These are phyloP conservation scores for Resseliella maxima DNA, from an alignment of 2,888 invertebrate genomes.

Conservation along the genomic window DNA sequence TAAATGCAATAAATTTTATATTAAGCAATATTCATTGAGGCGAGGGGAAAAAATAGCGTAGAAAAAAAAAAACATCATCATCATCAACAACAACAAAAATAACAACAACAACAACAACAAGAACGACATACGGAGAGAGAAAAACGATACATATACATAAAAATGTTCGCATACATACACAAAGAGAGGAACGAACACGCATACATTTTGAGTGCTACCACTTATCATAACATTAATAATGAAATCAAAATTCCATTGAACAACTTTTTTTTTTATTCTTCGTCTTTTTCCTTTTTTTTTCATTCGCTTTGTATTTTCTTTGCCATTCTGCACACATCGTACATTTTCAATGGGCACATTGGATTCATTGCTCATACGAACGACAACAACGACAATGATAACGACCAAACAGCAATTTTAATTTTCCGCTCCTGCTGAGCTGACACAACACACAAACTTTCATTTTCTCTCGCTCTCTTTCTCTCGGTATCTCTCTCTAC, in stretches of 20 bases:
- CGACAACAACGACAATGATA: not conserved
- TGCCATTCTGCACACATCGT: not conserved
- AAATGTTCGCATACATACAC: too few relatives aligned
- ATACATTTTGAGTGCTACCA: constrained; percentile 35
- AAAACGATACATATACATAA: not conserved
- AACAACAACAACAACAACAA: not conserved
- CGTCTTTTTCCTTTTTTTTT: too few relatives aligned
- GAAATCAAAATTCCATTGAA: constrained; percentile 9
- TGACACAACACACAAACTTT: not conserved
- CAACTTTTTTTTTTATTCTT: not conserved
- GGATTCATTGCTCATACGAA: not conserved
- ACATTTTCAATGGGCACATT: not conserved
- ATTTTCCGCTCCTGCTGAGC: not conserved
- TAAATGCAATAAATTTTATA: constrained; percentile 7
- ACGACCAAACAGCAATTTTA: not conserved
- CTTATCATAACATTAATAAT: constrained; percentile 51
- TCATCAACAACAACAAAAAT: not conserved
- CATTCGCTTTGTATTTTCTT: not conserved
- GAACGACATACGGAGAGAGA: not conserved
- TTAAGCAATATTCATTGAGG: not conserved
- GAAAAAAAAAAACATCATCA: not conserved
- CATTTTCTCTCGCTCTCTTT: not conserved
- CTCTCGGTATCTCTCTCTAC: not conserved
- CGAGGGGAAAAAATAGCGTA: too few relatives aligned
- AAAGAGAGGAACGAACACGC: too few relatives aligned